Conservation (phyloP, 2,113 vertebrate species). For the Phaethon lepturus region DNA sequence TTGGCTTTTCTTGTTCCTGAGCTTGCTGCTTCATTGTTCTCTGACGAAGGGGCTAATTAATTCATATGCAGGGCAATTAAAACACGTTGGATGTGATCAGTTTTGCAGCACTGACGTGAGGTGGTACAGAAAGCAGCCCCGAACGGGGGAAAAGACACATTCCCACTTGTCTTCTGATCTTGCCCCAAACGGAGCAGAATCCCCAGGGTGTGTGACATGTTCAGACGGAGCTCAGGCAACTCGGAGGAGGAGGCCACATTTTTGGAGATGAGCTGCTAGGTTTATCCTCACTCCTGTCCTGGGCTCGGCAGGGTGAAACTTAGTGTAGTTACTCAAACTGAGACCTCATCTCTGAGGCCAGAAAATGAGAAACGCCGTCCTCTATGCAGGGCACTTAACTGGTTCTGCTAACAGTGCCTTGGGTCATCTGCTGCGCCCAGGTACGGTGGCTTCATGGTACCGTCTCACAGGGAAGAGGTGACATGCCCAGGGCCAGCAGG, state of each 20-base stretch:
- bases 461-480: not conserved
- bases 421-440: rapidly evolving
- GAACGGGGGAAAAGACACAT: not conserved
- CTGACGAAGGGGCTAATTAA: conserved; percentile 20
- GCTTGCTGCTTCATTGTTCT: not conserved
- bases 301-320: not conserved
- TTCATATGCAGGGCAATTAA: conserved; percentile 22
- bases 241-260: not conserved
- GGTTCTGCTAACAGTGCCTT: not conserved
- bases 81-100: not conserved
- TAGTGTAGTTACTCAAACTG: not conserved
- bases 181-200: rapidly evolving
- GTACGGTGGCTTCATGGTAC: rapidly evolving
- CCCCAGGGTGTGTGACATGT: not conserved
- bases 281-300: not conserved
- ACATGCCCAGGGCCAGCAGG: rapidly evolving
- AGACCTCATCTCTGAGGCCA: not conserved
- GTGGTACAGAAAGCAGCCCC: not conserved
- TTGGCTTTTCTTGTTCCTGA: not conserved
- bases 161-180: not conserved
- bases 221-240: not conserved
- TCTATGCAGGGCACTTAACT: not conserved
- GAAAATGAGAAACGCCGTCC: not conserved
- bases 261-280: not conserved
- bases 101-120: not conserved